phyloP scores from a whole-genome alignment of 2,888 invertebrate genomes.

The Caenorhabditis sp. region DNA sequence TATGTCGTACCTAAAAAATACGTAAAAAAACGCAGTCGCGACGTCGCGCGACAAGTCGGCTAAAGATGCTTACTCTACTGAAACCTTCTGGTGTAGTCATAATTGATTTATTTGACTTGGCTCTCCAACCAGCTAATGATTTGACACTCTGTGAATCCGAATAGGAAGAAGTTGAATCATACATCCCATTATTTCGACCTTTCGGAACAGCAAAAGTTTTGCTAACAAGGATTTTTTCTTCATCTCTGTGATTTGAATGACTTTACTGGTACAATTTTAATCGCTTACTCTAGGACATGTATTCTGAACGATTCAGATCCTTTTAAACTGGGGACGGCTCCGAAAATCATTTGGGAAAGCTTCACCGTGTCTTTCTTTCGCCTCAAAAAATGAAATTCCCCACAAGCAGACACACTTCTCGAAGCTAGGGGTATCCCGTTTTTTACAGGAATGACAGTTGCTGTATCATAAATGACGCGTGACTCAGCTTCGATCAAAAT shows the following conservation, averaged over 20 bases:
- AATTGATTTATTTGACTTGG: conserved; percentile 35
- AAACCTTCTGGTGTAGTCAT: conserved; percentile 64
- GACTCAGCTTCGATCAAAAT: conserved; percentile 50
- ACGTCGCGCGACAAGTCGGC: too few species aligned
- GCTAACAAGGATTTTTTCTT: conserved; percentile 70
- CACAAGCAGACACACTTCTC: conserved; percentile 21
- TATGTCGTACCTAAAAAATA: conserved; percentile 22
- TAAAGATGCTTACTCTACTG: conserved; percentile 4
- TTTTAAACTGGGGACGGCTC: conserved; percentile 69
- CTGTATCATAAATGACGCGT: conserved; percentile 68
- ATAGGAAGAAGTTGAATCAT: conserved; percentile 64
- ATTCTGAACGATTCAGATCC: conserved; percentile 75
- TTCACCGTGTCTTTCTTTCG: conserved; percentile 52
- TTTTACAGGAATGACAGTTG: conserved; percentile 63
- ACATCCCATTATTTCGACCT: neutral
- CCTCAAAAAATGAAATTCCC: conserved; percentile 56
- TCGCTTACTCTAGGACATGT: conserved; percentile 71
- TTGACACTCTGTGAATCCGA: conserved; percentile 72
- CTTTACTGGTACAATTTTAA: neutral
- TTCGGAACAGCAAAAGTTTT: conserved; percentile 72
- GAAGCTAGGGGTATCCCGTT: conserved; percentile 20
- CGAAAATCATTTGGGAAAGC: conserved; percentile 74
- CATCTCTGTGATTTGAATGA: conserved; percentile 64
- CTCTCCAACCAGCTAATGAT: conserved; percentile 70
- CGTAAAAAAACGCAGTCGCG: neutral